phyloP scores from a whole-genome alignment of 2,888 invertebrate species.

The Thereva nobilitata region DNA sequence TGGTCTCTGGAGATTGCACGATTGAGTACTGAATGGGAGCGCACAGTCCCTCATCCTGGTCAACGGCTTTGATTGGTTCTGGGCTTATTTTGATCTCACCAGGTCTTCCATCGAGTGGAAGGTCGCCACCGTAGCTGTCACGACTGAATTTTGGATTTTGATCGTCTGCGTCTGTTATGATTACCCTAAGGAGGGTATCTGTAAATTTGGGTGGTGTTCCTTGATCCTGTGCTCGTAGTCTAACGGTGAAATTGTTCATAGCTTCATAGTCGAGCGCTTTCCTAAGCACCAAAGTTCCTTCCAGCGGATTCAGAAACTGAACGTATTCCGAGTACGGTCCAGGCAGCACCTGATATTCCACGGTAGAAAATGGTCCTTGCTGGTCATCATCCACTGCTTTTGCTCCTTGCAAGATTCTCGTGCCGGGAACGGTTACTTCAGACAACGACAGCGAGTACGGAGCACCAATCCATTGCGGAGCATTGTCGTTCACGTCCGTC shows the following conservation, averaged over 20 bases:
- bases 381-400: conserved; percentile 83
- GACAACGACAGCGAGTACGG: conserved; percentile 82
- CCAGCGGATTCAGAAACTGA: conserved; percentile 82
- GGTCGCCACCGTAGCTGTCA: conserved; percentile 72
- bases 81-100: conserved; percentile 70
- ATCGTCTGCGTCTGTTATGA: conserved; percentile 87
- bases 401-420: conserved; percentile 76
- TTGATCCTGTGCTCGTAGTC: conserved; percentile 76
- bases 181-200: conserved; percentile 75
- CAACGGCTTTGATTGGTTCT: conserved; percentile 73
- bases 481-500: conserved; percentile 90
- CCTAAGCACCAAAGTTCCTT: conserved; percentile 78
- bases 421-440: conserved; percentile 74
- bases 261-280: conserved; percentile 84
- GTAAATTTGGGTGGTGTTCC: conserved; percentile 78
- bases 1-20: conserved; percentile 56
- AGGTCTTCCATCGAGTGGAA: conserved; percentile 64
- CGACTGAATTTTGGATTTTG: conserved; percentile 83
- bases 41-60: conserved; percentile 65
- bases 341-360: conserved; percentile 78
- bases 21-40: conserved; percentile 57
- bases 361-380: conserved; percentile 84
- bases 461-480: conserved; percentile 79
- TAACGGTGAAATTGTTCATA: conserved; percentile 75
- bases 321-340: conserved; percentile 81